Evolutionary conservation across 2,888 invertebrate species (phyloP), one percentile per base, ranked within the genome.

Genomic region (Drosophila fungiperda): DNA sequence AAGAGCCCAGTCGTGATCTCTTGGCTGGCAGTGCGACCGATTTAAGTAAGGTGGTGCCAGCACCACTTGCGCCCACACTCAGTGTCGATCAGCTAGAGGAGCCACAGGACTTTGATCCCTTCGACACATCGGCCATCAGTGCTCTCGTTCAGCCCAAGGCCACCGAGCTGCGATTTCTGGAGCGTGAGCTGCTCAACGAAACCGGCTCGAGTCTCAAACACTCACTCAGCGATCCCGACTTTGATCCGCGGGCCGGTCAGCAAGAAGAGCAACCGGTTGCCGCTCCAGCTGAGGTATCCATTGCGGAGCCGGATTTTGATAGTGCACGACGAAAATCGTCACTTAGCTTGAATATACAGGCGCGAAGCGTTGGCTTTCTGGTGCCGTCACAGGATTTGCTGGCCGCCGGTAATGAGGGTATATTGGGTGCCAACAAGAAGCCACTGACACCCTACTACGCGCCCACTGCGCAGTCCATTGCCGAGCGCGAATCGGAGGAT

Each of bases 401-500:
- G 15, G 93, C 93, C 20, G 93, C 93, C n/a, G 93, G 93, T 67
- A 94, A 94, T 73, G 96, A 96, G 89, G 94, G 94, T 75, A 62
- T 68, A 1, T 49, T 71, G 54, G 93, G 92, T 36, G 95, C 95
- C 89, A 94, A 95, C 60, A 94, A 94, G 33, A 97, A 97, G 90
- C 97, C 97, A 5, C 91, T 97, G 59, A 97, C 97, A 6, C 97
- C 97, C 0, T 97, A 97, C 88, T 97, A 97, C 92, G 95, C 96
- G 0, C 96, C 75, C 38, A 53, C 95, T 0, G 95, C 54, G 1
- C 78, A 88, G 32, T 35, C 88, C 4, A 90, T 93, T 20, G 67
- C 74, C 45, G 94, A 94, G 83, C 93, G 94, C 79, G 94, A 95
- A 67, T 91, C 93, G 7, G 93, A 93, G 36, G 97, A 98, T 94